These are phyloP conservation scores for Spheniscus mendiculus DNA, from an alignment of 2,113 vertebrate genomes.

Conservation along the genomic window DNA sequence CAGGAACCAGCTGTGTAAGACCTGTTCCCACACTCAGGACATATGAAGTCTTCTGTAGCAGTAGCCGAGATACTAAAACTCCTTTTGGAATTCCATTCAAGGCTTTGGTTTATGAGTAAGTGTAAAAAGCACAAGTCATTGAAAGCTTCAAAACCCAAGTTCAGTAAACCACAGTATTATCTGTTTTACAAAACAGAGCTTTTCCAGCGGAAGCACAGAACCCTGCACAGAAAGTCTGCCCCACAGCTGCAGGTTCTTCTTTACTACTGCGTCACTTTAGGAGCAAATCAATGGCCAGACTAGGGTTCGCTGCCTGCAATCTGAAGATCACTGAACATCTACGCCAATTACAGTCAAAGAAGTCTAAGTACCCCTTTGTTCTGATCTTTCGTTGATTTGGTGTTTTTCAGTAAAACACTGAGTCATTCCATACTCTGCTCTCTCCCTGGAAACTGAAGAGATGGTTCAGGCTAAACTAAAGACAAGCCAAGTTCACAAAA, in stretches of 20 bases:
- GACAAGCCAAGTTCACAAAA: neutral
- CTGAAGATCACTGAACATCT: neutral
- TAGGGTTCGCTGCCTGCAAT: neutral
- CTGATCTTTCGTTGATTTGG: neutral
- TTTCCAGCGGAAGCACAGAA: neutral
- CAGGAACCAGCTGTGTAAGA: neutral
- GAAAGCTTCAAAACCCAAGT: neutral
- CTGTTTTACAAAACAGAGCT: neutral
- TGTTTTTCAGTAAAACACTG: neutral
- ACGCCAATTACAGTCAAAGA: too few relatives aligned
- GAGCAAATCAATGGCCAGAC: neutral
- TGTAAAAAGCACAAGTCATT: neutral
- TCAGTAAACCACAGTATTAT: neutral
- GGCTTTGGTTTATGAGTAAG: neutral
- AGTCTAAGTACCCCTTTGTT: neutral
- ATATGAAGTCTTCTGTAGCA: rapidly evolving
- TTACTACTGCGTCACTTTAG: neutral
- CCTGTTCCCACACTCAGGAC: neutral
- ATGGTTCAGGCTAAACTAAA: neutral
- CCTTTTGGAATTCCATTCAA: neutral
- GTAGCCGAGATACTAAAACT: neutral
- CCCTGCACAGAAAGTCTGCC: neutral
- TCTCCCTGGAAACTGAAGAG: neutral
- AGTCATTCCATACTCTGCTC: neutral
- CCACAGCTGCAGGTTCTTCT: neutral